phyloP scores from a whole-genome alignment of 2,113 vertebrate species.

The Alexandromys fortis region DNA sequence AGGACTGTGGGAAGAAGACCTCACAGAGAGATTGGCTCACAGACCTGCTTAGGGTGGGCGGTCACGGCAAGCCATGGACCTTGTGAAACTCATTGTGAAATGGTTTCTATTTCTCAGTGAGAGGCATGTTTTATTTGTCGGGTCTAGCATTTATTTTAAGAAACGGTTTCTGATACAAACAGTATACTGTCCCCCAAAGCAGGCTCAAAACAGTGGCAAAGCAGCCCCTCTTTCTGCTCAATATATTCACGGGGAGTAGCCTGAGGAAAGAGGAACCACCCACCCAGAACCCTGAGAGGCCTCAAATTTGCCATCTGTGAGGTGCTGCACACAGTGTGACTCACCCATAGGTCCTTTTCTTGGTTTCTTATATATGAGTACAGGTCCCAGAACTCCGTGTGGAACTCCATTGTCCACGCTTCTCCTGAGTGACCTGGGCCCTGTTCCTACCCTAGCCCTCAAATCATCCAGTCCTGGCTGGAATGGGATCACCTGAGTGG shows the following conservation, averaged over 20 bases:
- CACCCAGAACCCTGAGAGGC: not conserved
- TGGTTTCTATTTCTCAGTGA: not conserved
- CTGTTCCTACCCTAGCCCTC: not conserved
- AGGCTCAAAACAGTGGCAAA: not conserved
- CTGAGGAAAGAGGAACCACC: not conserved
- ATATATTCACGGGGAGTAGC: not conserved
- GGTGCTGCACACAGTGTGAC: not conserved
- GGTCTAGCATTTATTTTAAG: not conserved
- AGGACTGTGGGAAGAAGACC: too few species aligned
- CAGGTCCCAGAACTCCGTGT: not conserved
- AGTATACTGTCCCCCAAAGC: not conserved
- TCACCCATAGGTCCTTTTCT: not conserved
- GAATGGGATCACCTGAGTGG: not conserved
- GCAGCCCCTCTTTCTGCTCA: not conserved
- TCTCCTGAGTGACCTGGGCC: not conserved
- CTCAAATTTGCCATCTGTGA: too few species aligned
- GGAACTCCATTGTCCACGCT: not conserved
- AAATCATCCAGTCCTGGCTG: not conserved
- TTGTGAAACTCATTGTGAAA: not conserved
- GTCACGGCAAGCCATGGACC: not conserved
- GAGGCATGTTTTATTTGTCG: not conserved
- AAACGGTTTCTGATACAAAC: not conserved
- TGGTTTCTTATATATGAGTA: not conserved
- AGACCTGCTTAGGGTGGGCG: not conserved
- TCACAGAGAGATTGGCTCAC: rapidly evolving